These are phyloP conservation scores for Ornithorhynchus anatinus DNA, from an alignment of 2,113 vertebrate genomes.

Conservation along the genomic window DNA sequence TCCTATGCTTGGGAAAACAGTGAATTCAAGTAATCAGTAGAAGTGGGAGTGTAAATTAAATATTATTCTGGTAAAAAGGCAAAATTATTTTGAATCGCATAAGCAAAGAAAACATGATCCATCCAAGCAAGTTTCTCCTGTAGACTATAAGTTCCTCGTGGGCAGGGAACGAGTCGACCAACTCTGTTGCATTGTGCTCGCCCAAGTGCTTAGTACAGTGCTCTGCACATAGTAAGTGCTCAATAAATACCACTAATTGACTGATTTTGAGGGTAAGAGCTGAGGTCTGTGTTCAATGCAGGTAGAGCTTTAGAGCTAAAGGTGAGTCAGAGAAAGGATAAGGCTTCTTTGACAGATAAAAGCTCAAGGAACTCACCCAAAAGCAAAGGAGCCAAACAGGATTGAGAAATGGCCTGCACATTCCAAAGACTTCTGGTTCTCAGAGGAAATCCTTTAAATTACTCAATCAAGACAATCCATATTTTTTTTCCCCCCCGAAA, in stretches of 20 bases:
- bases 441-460: not conserved
- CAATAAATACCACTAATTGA: no score
- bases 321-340: not conserved
- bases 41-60: not conserved
- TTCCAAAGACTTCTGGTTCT: not conserved
- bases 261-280: not conserved
- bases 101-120: no score
- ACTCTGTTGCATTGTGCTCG: no score
- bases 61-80: not conserved
- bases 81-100: no score
- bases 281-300: not conserved
- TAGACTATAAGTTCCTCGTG: no score
- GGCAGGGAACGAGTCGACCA: no score
- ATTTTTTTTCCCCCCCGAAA: not conserved
- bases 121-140: no score
- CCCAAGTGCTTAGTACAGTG: no score
- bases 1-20: slow-evolving; percentile 9
- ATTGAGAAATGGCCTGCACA: not conserved
- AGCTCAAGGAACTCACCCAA: not conserved
- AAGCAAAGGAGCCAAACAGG: no score
- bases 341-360: not conserved
- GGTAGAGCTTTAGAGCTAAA: not conserved
- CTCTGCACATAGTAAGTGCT: no score
- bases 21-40: not conserved
- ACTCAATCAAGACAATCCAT: not conserved